Evolutionary conservation across 2,113 vertebrate genomes (phyloP), one percentile per base, ranked within the genome.

Genomic region (Nanorana parkeri): DNA sequence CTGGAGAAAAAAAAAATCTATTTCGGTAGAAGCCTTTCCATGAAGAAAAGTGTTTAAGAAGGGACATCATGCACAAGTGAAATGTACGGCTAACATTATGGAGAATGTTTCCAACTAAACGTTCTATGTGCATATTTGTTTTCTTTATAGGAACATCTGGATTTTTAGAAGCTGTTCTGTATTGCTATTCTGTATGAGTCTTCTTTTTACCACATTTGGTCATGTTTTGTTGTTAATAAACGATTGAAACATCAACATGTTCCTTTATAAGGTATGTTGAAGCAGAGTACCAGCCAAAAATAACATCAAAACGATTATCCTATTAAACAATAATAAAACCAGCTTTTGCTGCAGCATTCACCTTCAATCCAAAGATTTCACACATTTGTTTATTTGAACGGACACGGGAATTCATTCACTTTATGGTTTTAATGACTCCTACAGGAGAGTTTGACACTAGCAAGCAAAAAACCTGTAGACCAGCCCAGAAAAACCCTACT

Each of bases 151-250:
- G 13, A 58, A 17, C 5, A 75, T 75, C 29, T 20, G 11, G 32
- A 47, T 76, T 63, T 63, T 64, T 51, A 64, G 32, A 52, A 52
- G 51, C 17, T 20, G 56, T 58, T 17, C 24, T 47, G 41, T 64
- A n/a, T 77, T 47, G 23, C 32, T 77, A 65, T 77, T 65, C 74
- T 77, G 32, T 65, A 75, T 56, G 72, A 41, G 64, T 36, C 51
- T 77, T 75, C 29, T 41, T 74, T 76, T 76, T 77, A 51, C 21
- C 74, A 77, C 36, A 20, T 17, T 36, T 67, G 28, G 64, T 67
- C 64, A 67, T 36, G 29, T 77, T 74, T 77, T 47, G 74, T 64
- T 76, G 58, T 47, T 64, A 77, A 77, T 77, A 77, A 77, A 77
- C 21, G 60, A 17, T 68, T 79, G 77, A 32, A 4, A 54, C 68